These are phyloP conservation scores for Lepidotrigona ventralis DNA, from an alignment of 1,140 invertebrate genomes.

Conservation along the genomic window DNA sequence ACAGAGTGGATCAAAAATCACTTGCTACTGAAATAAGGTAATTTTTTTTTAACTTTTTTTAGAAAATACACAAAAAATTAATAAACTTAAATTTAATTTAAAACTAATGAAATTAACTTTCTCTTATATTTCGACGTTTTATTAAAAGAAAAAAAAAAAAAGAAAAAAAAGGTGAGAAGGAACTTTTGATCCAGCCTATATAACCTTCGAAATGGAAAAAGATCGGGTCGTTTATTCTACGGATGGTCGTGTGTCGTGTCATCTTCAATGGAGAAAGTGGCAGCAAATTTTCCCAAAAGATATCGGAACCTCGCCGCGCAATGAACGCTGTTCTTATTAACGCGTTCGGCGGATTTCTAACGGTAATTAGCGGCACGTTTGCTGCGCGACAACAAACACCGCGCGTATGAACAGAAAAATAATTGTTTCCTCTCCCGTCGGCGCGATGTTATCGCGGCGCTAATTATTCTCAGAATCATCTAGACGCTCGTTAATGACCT, in stretches of 20 bases:
- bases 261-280: conserved; percentile 14
- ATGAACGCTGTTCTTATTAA: conserved; percentile 13
- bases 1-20: too few relatives aligned
- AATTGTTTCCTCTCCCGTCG: conserved; percentile 40
- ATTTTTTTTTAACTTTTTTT: too few relatives aligned
- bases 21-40: too few relatives aligned
- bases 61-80: too few relatives aligned
- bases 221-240: not conserved
- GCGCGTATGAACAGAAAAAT: conserved; percentile 21
- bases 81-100: too few relatives aligned
- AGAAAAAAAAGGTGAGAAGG: too few relatives aligned
- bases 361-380: conserved; percentile 18
- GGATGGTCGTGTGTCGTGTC: not conserved
- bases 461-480: conserved; percentile 58
- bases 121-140: too few relatives aligned
- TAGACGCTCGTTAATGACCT: conserved; percentile 74
- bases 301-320: not conserved
- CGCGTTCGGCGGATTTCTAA: conserved; percentile 1
- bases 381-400: conserved; percentile 21
- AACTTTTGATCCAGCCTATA: too few relatives aligned
- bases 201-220: too few relatives aligned
- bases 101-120: too few relatives aligned
- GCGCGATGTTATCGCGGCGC: conserved; percentile 43
- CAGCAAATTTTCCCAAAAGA: conserved; percentile 12
- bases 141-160: too few relatives aligned